Conservation (phyloP, 2,113 vertebrate species). For the Myotis davidii region DNA sequence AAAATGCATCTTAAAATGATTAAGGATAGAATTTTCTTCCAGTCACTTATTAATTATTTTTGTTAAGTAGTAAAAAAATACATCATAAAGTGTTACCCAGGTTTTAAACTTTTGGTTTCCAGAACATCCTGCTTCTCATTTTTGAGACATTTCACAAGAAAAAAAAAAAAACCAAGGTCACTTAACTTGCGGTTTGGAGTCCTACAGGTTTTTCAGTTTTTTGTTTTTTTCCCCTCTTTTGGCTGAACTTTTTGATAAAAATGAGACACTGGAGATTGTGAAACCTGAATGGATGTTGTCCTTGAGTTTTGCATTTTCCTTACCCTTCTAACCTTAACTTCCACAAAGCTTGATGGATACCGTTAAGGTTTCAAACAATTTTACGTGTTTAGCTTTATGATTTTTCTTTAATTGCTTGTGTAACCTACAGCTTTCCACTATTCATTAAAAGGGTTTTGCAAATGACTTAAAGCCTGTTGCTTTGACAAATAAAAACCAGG, state of each 20-base stretch:
- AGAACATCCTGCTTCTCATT: slow-evolving; percentile 59
- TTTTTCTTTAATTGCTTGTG: slow-evolving; percentile 71
- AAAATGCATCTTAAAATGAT: slow-evolving; percentile 66
- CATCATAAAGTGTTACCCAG: slow-evolving; percentile 51
- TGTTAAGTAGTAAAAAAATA: slow-evolving; percentile 60
- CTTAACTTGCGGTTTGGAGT: slow-evolving; percentile 61
- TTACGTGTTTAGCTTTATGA: slow-evolving; percentile 59
- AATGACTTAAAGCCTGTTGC: slow-evolving; percentile 63
- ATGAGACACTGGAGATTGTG: slow-evolving; percentile 67
- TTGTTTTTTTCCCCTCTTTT: slow-evolving; percentile 51
- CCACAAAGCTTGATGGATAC: neutral
- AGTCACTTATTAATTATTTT: slow-evolving; percentile 45
- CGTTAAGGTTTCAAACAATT: slow-evolving; percentile 37
- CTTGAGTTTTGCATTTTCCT: slow-evolving; percentile 25
- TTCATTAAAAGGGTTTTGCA: slow-evolving; percentile 60
- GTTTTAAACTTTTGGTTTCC: slow-evolving; percentile 60
- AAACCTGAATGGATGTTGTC: slow-evolving; percentile 63
- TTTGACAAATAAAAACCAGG: slow-evolving; percentile 76
- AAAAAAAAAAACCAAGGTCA: slow-evolving; percentile 63
- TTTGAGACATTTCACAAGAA: slow-evolving; percentile 56
- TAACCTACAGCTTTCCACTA: slow-evolving; percentile 59
- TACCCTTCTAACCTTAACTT: slow-evolving; percentile 48
- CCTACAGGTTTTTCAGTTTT: slow-evolving; percentile 54
- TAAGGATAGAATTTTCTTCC: slow-evolving; percentile 58
- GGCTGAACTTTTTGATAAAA: slow-evolving; percentile 74